Evolutionary conservation across 2,888 invertebrate species (phyloP).

Genomic region (Dexiosoma caninum): DNA sequence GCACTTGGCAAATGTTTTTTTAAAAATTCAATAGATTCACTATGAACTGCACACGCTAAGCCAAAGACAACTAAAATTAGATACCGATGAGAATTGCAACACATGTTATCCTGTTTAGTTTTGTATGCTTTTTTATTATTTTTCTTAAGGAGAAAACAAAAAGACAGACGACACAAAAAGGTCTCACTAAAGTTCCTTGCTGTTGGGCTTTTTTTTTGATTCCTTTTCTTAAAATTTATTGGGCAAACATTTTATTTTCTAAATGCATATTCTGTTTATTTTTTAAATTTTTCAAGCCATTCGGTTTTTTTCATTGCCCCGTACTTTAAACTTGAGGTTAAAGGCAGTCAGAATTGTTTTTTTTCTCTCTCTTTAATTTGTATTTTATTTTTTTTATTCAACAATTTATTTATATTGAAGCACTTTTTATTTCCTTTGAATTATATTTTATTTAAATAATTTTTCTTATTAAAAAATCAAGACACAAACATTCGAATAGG

Average conservation of each 20-base stretch:
- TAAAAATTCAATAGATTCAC: conserved; percentile 25
- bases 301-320: not conserved
- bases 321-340: not conserved
- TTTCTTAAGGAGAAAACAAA: not conserved
- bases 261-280: not conserved
- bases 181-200: conserved; percentile 16
- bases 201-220: not conserved
- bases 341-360: not conserved
- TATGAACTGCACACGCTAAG: conserved; percentile 4
- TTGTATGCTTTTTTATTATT: not conserved
- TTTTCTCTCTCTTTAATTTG: not conserved
- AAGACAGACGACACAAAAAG: not conserved
- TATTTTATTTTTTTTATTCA: not conserved
- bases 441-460: not conserved
- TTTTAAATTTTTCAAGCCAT: not conserved
- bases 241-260: not conserved
- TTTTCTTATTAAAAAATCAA: not conserved
- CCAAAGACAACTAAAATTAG: not conserved
- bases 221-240: not conserved
- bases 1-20: conserved; percentile 5
- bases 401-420: not conserved
- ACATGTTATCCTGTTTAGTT: conserved; percentile 39
- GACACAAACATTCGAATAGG: not conserved
- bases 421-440: not conserved
- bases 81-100: conserved; percentile 42